Evolutionary conservation across 2,113 vertebrate genomes (phyloP).

Genomic region (Hystrix brachyura): DNA sequence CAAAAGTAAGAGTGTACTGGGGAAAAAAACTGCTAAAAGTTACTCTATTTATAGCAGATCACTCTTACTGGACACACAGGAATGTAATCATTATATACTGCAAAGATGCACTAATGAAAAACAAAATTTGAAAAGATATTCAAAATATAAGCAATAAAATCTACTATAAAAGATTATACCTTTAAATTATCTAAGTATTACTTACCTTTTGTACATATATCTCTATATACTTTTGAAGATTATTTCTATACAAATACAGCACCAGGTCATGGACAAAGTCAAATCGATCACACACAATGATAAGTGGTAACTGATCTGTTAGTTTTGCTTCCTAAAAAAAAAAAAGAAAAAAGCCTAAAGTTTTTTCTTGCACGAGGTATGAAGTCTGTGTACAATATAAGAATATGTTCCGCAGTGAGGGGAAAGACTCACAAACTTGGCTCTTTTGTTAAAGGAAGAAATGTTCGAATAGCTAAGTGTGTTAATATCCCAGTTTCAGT

Average conservation of each 20-base stretch:
- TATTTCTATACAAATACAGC: conserved; percentile 99
- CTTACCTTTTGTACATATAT: conserved; percentile 99
- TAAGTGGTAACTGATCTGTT: conserved; percentile 98
- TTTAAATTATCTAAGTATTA: conserved; percentile 36
- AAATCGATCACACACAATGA: conserved; percentile 98
- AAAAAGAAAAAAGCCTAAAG: conserved; percentile 59
- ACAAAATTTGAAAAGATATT: conserved; percentile 3
- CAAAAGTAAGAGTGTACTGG: neutral
- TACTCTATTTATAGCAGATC: neutral
- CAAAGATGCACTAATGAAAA: neutral
- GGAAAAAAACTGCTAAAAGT: neutral
- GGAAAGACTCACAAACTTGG: neutral
- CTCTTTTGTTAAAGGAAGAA: conserved; percentile 61
- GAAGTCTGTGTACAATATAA: conserved; percentile 38
- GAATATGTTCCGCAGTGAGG: conserved; percentile 4
- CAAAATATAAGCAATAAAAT: neutral
- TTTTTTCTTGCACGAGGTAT: conserved; percentile 1
- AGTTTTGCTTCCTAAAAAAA: conserved; percentile 96
- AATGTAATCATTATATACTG: neutral
- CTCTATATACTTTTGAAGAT: conserved; percentile 99
- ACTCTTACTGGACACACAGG: neutral
- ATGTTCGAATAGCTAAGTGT: neutral
- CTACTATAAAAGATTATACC: neutral
- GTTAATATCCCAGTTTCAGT: neutral
- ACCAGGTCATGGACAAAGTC: conserved; percentile 99